A percentile compares a stretch with the other conserved stretches of the same genome.
phyloP scores from a whole-genome alignment of 2,797 vertebrate species.

The Crax fasciolata region DNA sequence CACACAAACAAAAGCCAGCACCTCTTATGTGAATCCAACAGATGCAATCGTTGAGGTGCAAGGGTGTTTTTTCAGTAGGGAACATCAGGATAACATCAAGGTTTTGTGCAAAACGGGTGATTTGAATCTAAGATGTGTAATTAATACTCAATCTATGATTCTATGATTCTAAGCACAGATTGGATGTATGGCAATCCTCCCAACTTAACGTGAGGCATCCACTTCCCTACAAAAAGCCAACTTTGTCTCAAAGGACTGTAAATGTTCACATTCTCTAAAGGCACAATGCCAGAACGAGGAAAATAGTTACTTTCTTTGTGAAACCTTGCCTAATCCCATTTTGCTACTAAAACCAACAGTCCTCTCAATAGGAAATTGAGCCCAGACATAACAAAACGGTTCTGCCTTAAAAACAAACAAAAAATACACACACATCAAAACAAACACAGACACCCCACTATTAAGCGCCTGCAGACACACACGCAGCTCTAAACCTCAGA shows the following conservation, averaged over 20 bases:
- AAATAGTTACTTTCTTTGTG: conserved; percentile 1
- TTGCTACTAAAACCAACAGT: conserved; percentile 17
- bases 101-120: background rate
- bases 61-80: background rate
- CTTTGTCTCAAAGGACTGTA: background rate
- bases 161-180: too few relatives aligned
- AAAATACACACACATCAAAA: accelerated
- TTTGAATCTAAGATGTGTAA: background rate
- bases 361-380: background rate
- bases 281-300: background rate
- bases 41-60: background rate
- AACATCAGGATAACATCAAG: background rate
- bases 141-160: conserved; percentile 15
- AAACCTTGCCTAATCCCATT: conserved; percentile 33
- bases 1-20: background rate
- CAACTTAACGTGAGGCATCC: background rate
- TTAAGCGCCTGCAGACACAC: background rate
- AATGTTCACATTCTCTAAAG: background rate
- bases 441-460: background rate
- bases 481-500: background rate
- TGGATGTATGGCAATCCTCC: conserved; percentile 15
- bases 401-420: background rate
- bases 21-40: accelerated
- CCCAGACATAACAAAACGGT: background rate
- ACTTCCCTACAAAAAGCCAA: conserved; percentile 7